A percentile compares a stretch with the other conserved stretches of the same genome.
phyloP scores from a whole-genome alignment of 2,888 invertebrate species.

The Salticus scenicus region DNA sequence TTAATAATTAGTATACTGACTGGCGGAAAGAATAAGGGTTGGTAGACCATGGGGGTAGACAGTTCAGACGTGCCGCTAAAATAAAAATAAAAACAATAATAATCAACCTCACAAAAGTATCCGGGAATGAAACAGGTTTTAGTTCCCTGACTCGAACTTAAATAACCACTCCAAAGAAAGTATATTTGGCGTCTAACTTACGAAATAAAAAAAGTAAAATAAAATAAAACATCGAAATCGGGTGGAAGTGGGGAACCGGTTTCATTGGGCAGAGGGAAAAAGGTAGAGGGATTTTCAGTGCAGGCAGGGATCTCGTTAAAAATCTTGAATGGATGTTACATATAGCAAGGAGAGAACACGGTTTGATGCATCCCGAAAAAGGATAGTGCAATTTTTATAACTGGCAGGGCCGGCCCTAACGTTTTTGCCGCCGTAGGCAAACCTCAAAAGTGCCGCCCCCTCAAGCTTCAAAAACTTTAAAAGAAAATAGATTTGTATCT shows the following conservation, averaged over 20 bases:
- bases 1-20: no score
- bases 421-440: no score
- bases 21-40: no score
- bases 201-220: no score
- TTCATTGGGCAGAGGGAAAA: not conserved
- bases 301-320: not conserved
- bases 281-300: not conserved
- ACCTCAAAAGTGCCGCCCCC: no score
- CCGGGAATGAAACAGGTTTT: not conserved
- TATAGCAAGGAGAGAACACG: not conserved
- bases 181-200: not conserved
- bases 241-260: not conserved
- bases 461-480: no score
- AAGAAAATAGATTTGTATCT: no score
- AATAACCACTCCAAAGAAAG: not conserved
- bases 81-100: no score
- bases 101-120: no score
- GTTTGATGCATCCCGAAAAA: not conserved
- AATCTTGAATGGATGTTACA: not conserved
- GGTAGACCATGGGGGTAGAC: no score
- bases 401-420: no score
- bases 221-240: conserved; percentile 1
- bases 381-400: not conserved
- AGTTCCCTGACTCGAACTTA: not conserved
- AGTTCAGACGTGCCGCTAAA: no score